A percentile compares a stretch with the other conserved stretches of the same genome.
Evolutionary conservation across 2,888 invertebrate species (phyloP).

Genomic region (Rotaria macrura): DNA sequence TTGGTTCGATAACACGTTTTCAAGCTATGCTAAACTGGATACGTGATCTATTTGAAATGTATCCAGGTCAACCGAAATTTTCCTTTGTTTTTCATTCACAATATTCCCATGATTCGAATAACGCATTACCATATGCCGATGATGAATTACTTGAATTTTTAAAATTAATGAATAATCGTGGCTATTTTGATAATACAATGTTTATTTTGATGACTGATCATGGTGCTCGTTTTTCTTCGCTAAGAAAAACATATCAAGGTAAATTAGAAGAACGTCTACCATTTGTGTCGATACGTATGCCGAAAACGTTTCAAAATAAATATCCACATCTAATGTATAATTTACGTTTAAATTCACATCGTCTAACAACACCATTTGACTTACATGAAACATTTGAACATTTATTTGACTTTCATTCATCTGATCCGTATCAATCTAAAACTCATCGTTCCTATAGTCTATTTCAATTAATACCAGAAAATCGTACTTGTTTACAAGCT

Average conservation of each 20-base stretch:
- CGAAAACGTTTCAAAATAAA: conserved; percentile 52
- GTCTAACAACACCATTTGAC: conserved; percentile 76
- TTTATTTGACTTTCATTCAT: conserved; percentile 53
- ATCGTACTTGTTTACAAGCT: conserved; percentile 72
- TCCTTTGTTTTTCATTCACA: conserved; percentile 77
- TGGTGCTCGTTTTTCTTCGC: conserved; percentile 65
- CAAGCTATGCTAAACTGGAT: conserved; percentile 49
- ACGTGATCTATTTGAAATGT: conserved; percentile 56
- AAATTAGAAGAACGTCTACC: conserved; percentile 82
- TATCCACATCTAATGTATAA: conserved; percentile 32
- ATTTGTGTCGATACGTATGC: conserved; percentile 69
- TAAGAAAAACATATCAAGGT: conserved; percentile 75
- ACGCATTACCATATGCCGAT: conserved; percentile 67
- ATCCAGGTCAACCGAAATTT: conserved; percentile 63
- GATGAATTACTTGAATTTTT: conserved; percentile 58
- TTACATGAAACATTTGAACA: conserved; percentile 68
- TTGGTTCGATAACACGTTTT: conserved; percentile 66
- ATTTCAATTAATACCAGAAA: conserved; percentile 53
- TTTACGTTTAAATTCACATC: conserved; percentile 27
- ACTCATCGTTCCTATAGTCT: conserved; percentile 22
- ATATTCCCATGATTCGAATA: conserved; percentile 74
- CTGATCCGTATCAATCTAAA: background rate
- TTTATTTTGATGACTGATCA: conserved; percentile 84
- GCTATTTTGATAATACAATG: conserved; percentile 66
- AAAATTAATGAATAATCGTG: conserved; percentile 55